Evolutionary conservation across 2,797 vertebrate genomes (phyloP).

Genomic region (Morelia viridis): DNA sequence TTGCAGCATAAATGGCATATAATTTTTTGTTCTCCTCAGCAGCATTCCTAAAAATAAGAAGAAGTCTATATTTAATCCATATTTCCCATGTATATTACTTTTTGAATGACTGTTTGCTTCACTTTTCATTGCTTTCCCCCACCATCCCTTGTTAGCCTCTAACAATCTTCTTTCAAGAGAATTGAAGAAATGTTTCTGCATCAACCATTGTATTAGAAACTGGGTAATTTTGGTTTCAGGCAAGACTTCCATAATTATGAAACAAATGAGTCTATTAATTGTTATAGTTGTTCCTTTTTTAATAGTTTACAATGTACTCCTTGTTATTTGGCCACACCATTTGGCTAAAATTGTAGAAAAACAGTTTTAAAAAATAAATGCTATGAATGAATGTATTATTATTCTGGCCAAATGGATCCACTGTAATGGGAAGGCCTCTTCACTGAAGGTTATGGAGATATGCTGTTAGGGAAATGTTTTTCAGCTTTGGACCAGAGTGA

Average conservation of each 20-base stretch:
- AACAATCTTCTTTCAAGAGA: not conserved
- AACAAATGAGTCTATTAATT: not conserved
- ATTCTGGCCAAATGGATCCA: not conserved
- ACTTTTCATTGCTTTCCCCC: not conserved
- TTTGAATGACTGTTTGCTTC: not conserved
- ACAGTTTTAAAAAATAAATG: not conserved
- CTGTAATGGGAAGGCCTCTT: not conserved
- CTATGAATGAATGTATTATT: not conserved
- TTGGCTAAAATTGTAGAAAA: not conserved
- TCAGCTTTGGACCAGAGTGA: not conserved
- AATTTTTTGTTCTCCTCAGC: slow-evolving; percentile 91
- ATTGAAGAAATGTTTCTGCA: not conserved
- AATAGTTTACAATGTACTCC: not conserved
- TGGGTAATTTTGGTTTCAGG: not conserved
- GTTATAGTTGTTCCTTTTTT: not conserved
- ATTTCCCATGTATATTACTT: not conserved
- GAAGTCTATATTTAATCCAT: slow-evolving; percentile 23
- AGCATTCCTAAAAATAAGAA: slow-evolving; percentile 85
- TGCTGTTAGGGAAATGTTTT: not conserved
- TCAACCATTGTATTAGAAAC: not conserved
- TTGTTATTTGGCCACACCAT: not conserved
- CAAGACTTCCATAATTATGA: not conserved
- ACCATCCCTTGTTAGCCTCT: not conserved
- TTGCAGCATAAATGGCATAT: slow-evolving; percentile 91
- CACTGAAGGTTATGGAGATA: not conserved